Conservation (phyloP, 2,113 vertebrate species). For the Falco punctatus region DNA sequence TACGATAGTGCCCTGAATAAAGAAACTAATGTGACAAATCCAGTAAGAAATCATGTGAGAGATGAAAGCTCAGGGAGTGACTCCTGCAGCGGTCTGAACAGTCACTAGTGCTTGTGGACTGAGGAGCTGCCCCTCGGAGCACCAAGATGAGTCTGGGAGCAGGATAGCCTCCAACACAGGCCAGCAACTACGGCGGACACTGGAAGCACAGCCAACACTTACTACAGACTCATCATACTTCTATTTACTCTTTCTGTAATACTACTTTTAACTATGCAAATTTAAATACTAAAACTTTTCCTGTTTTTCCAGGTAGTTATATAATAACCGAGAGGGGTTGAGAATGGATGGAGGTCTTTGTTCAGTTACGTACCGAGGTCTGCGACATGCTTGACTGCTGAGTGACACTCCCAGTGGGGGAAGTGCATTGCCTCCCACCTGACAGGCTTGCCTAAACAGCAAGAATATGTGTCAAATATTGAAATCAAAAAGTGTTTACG, state of each 20-base stretch:
- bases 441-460: conserved; percentile 85
- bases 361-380: conserved; percentile 83
- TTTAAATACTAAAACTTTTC: background rate
- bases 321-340: background rate
- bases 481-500: conserved; percentile 48
- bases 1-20: background rate
- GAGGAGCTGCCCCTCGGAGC: background rate
- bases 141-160: background rate
- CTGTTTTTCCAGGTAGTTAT: background rate
- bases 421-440: conserved; percentile 84
- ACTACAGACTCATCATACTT: background rate
- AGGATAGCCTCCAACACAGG: background rate
- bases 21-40: background rate
- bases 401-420: conserved; percentile 83
- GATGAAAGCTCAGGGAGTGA: background rate
- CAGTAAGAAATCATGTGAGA: background rate
- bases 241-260: background rate
- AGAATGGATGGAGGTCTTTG: conserved; percentile 36
- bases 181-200: background rate
- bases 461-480: conserved; percentile 65
- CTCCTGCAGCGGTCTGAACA: background rate
- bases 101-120: background rate
- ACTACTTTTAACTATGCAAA: background rate
- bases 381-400: conserved; percentile 86
- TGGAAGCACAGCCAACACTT: background rate